phyloP scores from a whole-genome alignment of 1,140 invertebrate genomes.

The Euborellia annulipes region DNA sequence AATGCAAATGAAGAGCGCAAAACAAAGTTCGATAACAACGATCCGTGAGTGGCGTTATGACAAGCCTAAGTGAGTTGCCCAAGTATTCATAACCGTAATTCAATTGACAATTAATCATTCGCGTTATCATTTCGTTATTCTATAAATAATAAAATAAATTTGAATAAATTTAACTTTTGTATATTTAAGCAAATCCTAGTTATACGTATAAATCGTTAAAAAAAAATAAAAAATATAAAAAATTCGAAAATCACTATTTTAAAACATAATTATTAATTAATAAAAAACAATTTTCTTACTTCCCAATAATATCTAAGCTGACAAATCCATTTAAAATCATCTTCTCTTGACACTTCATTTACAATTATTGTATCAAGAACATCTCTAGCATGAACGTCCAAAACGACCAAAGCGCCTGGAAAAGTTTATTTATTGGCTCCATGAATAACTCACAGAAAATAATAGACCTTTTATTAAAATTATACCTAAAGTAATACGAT shows the following conservation, averaged over 20 bases:
- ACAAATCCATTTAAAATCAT: slow-evolving; percentile 86
- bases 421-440: slow-evolving; percentile 11
- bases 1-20: slow-evolving; percentile 67
- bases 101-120: slow-evolving; percentile 85
- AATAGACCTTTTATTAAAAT: neutral
- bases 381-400: slow-evolving; percentile 86
- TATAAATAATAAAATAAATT: slow-evolving; percentile 22
- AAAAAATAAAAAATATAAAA: neutral
- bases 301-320: slow-evolving; percentile 91
- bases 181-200: neutral
- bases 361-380: slow-evolving; percentile 56
- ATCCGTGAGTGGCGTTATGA: slow-evolving; percentile 80
- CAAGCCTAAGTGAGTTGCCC: slow-evolving; percentile 71
- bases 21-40: slow-evolving; percentile 84
- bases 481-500: slow-evolving; percentile 72
- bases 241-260: too few relatives aligned
- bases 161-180: too few relatives aligned
- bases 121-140: slow-evolving; percentile 52
- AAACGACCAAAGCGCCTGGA: slow-evolving; percentile 66
- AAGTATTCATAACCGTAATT: slow-evolving; percentile 90
- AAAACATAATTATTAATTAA: too few relatives aligned
- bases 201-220: slow-evolving; percentile 1
- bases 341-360: slow-evolving; percentile 46
- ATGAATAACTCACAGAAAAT: neutral
- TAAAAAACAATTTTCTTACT: slow-evolving; percentile 34